Evolutionary conservation across 2,113 vertebrate species (phyloP).

Genomic region (Glareola pratincola): DNA sequence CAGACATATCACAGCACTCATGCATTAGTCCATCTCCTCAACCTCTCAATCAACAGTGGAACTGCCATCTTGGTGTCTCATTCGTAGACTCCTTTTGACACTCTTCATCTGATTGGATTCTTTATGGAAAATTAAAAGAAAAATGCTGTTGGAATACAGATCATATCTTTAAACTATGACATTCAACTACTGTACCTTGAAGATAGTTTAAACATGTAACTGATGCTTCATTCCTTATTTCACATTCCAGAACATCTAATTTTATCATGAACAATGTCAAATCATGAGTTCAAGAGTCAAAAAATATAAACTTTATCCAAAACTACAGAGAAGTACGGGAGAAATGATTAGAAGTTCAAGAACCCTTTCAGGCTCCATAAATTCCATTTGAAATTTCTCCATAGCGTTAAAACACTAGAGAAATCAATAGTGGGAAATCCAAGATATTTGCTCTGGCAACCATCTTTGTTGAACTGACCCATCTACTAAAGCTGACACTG

Average conservation of each 20-base stretch:
- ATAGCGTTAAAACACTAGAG: background rate
- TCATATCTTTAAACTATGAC: slow-evolving; percentile 71
- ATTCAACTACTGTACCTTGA: slow-evolving; percentile 65
- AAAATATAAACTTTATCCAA: background rate
- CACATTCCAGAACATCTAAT: background rate
- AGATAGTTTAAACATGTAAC: slow-evolving; percentile 34
- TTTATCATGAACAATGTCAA: background rate
- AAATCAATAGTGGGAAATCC: background rate
- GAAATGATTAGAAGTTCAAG: background rate
- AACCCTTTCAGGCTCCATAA: background rate
- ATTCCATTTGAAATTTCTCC: background rate
- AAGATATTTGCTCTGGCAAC: background rate
- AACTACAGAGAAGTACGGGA: background rate
- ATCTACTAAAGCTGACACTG: background rate
- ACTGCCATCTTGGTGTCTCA: slow-evolving; percentile 90
- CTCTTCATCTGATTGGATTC: slow-evolving; percentile 87
- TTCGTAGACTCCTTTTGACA: slow-evolving; percentile 87
- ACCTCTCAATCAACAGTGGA: slow-evolving; percentile 73
- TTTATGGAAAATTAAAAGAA: slow-evolving; percentile 93
- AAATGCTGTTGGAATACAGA: slow-evolving; percentile 86
- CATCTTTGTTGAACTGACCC: background rate
- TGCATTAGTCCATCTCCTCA: slow-evolving; percentile 77
- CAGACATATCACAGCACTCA: slow-evolving; percentile 73
- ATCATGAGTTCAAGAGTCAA: background rate
- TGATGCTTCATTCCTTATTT: background rate